phyloP scores from a whole-genome alignment of 2,113 vertebrate species.

The Catharus bicknelli region DNA sequence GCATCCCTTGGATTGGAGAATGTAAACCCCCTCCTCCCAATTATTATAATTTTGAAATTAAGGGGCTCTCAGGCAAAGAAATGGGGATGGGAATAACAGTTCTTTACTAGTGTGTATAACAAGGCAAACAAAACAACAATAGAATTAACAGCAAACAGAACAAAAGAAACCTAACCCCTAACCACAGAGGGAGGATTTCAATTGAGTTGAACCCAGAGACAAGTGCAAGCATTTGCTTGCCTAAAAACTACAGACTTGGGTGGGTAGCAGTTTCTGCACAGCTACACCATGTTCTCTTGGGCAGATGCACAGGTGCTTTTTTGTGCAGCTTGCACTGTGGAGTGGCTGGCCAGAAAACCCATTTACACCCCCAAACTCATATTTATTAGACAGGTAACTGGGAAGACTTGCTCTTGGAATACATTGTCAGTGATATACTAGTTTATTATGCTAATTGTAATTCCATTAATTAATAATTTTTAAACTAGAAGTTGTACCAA shows the following conservation, averaged over 20 bases:
- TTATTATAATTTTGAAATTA: no score
- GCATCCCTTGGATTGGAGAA: no score
- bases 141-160: no score
- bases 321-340: neutral
- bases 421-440: no score
- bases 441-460: neutral
- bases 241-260: neutral
- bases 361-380: neutral
- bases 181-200: neutral
- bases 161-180: no score
- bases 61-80: no score
- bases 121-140: no score
- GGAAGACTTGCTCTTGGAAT: neutral
- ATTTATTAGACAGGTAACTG: neutral
- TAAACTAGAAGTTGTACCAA: neutral
- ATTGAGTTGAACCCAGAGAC: neutral
- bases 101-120: no score
- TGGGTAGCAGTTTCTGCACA: neutral
- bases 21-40: no score
- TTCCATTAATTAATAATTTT: accelerated
- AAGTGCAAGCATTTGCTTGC: neutral
- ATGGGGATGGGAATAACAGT: no score
- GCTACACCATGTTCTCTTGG: neutral
- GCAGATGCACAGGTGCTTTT: neutral
- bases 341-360: neutral